Base-by-base conservation (phyloP, 2,888 invertebrate genomes). In the Amphimallon solstitiale region DNA sequence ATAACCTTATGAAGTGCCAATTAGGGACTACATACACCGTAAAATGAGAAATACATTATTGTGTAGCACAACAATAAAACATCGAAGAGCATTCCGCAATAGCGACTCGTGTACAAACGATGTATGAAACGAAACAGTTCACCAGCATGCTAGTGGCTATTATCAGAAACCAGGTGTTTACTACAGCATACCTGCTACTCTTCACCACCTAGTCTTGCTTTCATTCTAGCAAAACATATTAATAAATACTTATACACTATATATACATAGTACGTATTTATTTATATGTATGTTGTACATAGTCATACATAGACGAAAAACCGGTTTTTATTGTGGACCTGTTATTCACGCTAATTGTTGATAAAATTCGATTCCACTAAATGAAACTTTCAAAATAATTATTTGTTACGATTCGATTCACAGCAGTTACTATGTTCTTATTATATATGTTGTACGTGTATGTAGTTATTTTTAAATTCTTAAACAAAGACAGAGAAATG, bases 61-160 rank as follows among this genome's bases (percentile, higher is more conserved):
- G 35, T 51, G 51, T 15, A 51, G 15, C 43, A 45, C 59, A 29
- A 45, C 29, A 59, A 43, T 59, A 29, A 59, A 59, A 23, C 29
- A 45, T 59, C 45, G 45, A 14, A 59, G 9, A 17, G 35, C 15
- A 23, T 45, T 43, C 29, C 21, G 59, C 59, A 45, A 59, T 14
- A 15, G n/a, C 29, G 45, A 14, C 21, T 14, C 19, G 19, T 12
- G 19, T 21, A 12, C 19, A 43, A 23, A 38, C 38, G 29, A 48
- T 21, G 21, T 23, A 12, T 14, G 12, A 6, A 48, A 48, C 12
- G n/a, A 12, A 48, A 10, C 19, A 48, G 12, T 12, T 48, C 21
- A 9, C 9, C 29, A 9, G 48, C 1, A 21, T n/a, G 48, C 23
- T 23, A 48, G 48, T 10, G 21, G 46, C 46, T 21, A 48, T 21